These are phyloP conservation scores for Zaprionus vittiger DNA, from an alignment of 1,140 invertebrate genomes.

Conservation along the genomic window DNA sequence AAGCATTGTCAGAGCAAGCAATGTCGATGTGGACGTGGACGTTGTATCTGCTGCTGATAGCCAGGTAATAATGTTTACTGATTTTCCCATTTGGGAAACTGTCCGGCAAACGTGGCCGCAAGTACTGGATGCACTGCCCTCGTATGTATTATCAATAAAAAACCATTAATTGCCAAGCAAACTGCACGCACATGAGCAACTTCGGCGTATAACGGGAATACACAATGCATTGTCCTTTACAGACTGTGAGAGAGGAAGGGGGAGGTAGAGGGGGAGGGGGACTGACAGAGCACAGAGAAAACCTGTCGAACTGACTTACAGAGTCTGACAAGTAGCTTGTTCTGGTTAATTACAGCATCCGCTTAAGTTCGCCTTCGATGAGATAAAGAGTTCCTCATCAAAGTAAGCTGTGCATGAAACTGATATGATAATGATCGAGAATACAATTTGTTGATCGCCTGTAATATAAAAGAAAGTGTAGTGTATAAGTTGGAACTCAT, in stretches of 20 bases:
- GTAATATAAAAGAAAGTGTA: background rate
- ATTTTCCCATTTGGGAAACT: conserved; percentile 43
- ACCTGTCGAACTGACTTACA: background rate
- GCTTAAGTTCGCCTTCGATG: background rate
- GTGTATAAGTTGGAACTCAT: background rate
- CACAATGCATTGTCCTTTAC: background rate
- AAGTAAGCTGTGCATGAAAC: background rate
- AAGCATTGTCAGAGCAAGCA: background rate
- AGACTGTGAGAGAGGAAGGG: background rate
- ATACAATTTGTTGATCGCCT: background rate
- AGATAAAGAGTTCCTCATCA: background rate
- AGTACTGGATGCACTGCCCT: conserved; percentile 9
- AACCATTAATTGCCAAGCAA: conserved; percentile 39
- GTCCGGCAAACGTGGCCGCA: conserved; percentile 20
- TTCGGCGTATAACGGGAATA: conserved; percentile 3
- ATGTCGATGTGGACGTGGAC: background rate
- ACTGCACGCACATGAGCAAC: conserved; percentile 19
- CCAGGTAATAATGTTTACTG: conserved; percentile 74
- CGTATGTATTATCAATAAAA: conserved; percentile 32
- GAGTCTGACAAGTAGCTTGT: conserved; percentile 9
- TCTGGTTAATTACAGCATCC: conserved; percentile 20
- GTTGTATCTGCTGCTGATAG: conserved; percentile 44
- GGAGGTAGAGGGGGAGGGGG: background rate
- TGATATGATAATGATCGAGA: conserved; percentile 1
- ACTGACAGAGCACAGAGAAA: background rate